Conservation (phyloP, 2,113 vertebrate genomes). For the Naja naja region DNA sequence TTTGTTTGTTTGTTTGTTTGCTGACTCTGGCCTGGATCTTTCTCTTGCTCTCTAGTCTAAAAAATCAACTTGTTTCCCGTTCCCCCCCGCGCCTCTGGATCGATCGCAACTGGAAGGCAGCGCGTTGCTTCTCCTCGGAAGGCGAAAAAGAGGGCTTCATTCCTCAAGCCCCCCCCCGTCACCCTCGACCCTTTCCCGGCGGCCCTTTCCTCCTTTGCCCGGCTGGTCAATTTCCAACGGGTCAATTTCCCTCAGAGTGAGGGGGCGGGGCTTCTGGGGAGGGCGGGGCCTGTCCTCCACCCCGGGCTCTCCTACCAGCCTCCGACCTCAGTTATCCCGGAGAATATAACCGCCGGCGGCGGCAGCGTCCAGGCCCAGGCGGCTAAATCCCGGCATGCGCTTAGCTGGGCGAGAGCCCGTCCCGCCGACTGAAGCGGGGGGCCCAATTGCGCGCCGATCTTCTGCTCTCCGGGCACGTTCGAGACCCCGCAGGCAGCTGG, state of each 20-base stretch:
- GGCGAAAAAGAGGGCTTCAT: too few species aligned
- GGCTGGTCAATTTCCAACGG: not conserved
- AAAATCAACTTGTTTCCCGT: not conserved
- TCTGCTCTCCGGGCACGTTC: not conserved
- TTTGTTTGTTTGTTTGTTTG: too few species aligned
- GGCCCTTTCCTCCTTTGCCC: not conserved
- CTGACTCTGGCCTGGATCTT: not conserved
- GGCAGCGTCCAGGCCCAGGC: not conserved
- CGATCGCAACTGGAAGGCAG: not conserved
- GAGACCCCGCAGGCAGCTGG: not conserved
- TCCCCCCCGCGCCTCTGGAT: not conserved
- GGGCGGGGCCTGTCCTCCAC: not conserved
- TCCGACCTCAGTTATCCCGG: not conserved
- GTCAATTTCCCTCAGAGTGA: not conserved
- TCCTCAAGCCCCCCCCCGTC: too few species aligned
- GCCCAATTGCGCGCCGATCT: not conserved
- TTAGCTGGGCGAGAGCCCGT: not conserved
- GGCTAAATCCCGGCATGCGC: not conserved
- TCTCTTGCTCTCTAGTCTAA: not conserved
- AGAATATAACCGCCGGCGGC: not conserved
- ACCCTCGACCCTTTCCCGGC: not conserved
- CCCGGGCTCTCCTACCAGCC: not conserved
- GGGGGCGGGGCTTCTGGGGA: not conserved
- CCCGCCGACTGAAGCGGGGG: not conserved
- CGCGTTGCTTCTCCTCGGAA: not conserved